Percentiles rank a stretch among this genome's conserved stretches.
phyloP scores from a whole-genome alignment of 1,140 invertebrate species.

The Leguminivora glycinivorella region DNA sequence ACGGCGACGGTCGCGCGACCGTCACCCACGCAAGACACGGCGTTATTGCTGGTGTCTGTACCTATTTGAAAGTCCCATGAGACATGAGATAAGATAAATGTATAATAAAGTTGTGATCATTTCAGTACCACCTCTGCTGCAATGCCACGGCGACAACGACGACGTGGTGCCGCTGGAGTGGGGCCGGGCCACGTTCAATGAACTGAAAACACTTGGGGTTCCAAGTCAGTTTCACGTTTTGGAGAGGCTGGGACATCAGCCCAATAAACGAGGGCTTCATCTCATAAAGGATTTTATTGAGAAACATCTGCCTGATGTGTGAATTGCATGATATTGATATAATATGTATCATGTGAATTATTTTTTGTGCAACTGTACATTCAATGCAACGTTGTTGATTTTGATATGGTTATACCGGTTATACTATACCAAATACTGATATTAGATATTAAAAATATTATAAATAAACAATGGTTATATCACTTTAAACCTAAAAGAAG shows the following conservation, averaged over 20 bases:
- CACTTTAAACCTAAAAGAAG: too few relatives aligned
- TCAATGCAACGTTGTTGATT: too few relatives aligned
- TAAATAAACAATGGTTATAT: too few relatives aligned
- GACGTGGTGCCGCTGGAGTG: slow-evolving; percentile 57
- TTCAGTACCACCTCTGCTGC: slow-evolving; percentile 64
- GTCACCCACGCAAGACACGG: too few relatives aligned
- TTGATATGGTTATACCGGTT: too few relatives aligned
- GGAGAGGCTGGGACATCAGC: slow-evolving; percentile 61
- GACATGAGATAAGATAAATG: not conserved
- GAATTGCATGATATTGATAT: not conserved
- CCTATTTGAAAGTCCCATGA: too few relatives aligned
- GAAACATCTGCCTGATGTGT: slow-evolving; percentile 53
- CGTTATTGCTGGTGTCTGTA: too few relatives aligned
- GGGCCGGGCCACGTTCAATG: slow-evolving; percentile 53
- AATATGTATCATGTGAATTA: slow-evolving; percentile 32
- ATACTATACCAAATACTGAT: too few relatives aligned
- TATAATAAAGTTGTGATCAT: slow-evolving; percentile 22
- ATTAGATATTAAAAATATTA: too few relatives aligned
- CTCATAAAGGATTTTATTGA: slow-evolving; percentile 61
- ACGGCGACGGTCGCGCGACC: too few relatives aligned
- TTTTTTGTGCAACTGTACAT: slow-evolving; percentile 19
- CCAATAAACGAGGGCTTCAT: slow-evolving; percentile 56
- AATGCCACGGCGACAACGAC: slow-evolving; percentile 66
- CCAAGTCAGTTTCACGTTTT: slow-evolving; percentile 59
- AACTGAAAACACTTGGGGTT: slow-evolving; percentile 53